A percentile compares a stretch with the other conserved stretches of the same genome.
phyloP scores from a whole-genome alignment of 35 echinoderm and acorn worm genomes.

The Lytechinus variegatus region DNA sequence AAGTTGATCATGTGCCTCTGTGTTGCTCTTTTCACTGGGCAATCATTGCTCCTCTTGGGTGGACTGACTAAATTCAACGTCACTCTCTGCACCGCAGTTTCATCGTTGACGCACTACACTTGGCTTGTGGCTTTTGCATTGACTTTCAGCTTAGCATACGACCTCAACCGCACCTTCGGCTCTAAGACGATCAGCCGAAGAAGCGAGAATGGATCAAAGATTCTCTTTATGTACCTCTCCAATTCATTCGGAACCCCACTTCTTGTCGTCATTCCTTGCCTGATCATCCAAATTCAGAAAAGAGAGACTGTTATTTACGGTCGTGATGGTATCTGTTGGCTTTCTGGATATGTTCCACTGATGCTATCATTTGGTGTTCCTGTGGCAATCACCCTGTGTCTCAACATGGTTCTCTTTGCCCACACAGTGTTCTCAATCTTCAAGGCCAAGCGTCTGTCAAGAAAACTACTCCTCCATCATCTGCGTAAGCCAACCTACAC shows the following conservation, averaged over 20 bases:
- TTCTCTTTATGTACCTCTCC: background rate
- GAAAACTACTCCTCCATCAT: background rate
- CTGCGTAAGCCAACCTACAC: background rate
- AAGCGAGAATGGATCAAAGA: background rate
- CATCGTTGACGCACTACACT: background rate
- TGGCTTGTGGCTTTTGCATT: conserved; percentile 45
- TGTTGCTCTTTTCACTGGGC: conserved; percentile 21
- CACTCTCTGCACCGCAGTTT: background rate
- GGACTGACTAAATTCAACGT: background rate
- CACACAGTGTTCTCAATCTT: background rate
- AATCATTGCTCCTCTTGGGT: background rate
- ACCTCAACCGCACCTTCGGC: conserved; percentile 47
- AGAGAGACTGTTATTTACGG: conserved; percentile 1
- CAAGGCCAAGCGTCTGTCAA: conserved; percentile 25
- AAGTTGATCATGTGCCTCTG: conserved; percentile 37
- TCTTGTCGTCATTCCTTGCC: conserved; percentile 17
- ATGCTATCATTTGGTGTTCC: conserved; percentile 20
- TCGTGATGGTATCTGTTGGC: conserved; percentile 24
- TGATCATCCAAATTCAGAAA: conserved; percentile 38
- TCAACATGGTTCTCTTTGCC: conserved; percentile 23
- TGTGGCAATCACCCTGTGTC: conserved; percentile 14
- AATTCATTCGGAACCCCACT: conserved; percentile 22
- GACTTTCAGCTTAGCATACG: conserved; percentile 36
- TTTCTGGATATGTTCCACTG: background rate
- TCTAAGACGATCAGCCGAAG: background rate